phyloP scores from a whole-genome alignment of 2,113 vertebrate genomes.

The Panthera tigris region DNA sequence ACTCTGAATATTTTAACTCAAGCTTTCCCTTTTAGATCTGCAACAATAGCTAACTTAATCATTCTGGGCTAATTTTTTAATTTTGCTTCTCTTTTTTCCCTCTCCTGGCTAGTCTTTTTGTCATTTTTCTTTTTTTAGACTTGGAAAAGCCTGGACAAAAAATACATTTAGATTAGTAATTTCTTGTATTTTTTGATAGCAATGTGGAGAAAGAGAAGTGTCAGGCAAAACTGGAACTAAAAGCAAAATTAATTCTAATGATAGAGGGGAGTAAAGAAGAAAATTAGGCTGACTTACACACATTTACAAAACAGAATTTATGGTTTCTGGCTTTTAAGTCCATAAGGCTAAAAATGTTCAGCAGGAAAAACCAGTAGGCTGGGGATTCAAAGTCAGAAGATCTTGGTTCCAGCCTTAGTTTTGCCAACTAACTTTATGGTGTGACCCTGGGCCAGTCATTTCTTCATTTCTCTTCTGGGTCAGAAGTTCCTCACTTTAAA shows the following conservation, averaged over 20 bases:
- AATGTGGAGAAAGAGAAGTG: background rate
- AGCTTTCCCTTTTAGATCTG: background rate
- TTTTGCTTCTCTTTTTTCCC: slow-evolving; percentile 22
- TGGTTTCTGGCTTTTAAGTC: slow-evolving; percentile 32
- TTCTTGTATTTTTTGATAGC: background rate
- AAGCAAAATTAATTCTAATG: slow-evolving; percentile 5
- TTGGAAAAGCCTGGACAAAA: background rate
- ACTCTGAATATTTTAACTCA: slow-evolving; percentile 26
- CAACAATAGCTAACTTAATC: background rate
- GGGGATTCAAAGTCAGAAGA: background rate
- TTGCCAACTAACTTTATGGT: background rate
- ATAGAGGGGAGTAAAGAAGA: background rate
- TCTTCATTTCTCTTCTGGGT: background rate
- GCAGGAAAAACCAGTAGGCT: background rate
- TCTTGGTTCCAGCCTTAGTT: background rate
- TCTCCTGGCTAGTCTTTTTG: background rate
- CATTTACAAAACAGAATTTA: background rate
- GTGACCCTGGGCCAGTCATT: background rate
- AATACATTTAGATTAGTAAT: background rate
- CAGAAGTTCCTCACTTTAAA: background rate
- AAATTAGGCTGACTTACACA: slow-evolving; percentile 22
- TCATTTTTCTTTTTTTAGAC: slow-evolving; percentile 18
- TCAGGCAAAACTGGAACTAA: background rate
- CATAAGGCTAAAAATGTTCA: background rate
- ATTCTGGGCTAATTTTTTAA: background rate